Base-by-base conservation (phyloP, 2,113 vertebrate genomes). In the Strigops habroptila region DNA sequence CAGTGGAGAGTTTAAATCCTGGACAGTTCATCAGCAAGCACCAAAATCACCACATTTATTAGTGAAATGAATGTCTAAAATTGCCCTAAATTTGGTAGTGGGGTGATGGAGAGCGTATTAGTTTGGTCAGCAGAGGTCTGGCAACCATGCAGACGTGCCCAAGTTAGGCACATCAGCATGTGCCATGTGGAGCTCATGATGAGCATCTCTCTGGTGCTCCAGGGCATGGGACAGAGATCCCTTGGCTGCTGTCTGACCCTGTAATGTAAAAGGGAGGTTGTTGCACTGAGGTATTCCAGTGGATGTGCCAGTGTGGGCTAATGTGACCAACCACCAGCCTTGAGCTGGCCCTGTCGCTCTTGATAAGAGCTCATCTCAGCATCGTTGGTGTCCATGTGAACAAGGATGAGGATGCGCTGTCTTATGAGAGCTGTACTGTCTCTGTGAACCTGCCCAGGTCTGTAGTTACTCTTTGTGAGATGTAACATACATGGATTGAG, bases 231-330 rank as follows among this genome's bases (percentile, higher is more conserved):
- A 16, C 52, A 49, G 60, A 28, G 24, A 21, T 21, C 69, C 33
- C 64, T 64, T 0, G 0, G 30, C n/a, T 64, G n/a, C 69, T 51
- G 33, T 24, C 33, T 41, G 62, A 28, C 37, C 33, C 49, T 75
- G 62, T 49, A 37, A 6, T 4, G 3, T 37, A 2, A 18, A 18
- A 46, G 27, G 22, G 7, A 6, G 0, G 1, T 39, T 65, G 30
- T 31, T 23, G 18, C 21, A 59, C 48, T 0, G 1, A 23, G 49
- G 28, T 57, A 49, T 59, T 70, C 13, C 43, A 55, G 31, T 30
- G 55, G 46, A 27, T 27, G 48, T 63, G 35, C 21, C 27, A 28
- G 4, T 2, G 16, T 27, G 57, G 57, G 18, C 19, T 64, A 37
- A 18, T 2, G 0, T 43, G 60, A 46, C 33, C 49, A 51, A 8